phyloP scores from a whole-genome alignment of 2,113 vertebrate species.

The Trichechus manatus region DNA sequence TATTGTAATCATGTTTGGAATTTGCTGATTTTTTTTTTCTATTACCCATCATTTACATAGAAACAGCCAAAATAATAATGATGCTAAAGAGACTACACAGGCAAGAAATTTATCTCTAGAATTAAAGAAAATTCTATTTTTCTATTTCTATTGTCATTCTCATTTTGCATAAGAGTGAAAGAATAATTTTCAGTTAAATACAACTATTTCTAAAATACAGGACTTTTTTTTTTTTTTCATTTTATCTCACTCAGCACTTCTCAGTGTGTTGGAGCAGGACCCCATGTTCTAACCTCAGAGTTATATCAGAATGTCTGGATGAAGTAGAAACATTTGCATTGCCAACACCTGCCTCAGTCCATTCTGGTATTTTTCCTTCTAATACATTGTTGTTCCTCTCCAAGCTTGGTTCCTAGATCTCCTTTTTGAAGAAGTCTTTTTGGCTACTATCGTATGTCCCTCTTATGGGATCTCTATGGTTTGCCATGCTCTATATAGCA shows the following conservation, averaged over 20 bases:
- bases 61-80: neutral
- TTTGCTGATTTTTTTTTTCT: neutral
- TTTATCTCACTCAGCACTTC: neutral
- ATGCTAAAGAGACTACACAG: neutral
- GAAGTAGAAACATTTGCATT: neutral
- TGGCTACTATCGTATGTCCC: fast-evolving
- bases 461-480: neutral
- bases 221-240: neutral
- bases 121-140: neutral
- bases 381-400: fast-evolving
- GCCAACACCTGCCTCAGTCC: fast-evolving
- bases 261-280: fast-evolving
- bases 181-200: neutral
- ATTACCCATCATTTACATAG: neutral
- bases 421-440: neutral
- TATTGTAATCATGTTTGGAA: neutral
- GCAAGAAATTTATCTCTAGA: neutral
- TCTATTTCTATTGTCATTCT: neutral
- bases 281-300: neutral
- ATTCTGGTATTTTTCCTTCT: neutral
- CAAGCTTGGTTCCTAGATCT: fast-evolving
- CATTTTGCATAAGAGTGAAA: neutral
- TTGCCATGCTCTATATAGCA: neutral
- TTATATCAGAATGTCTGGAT: neutral
- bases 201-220: neutral